Base-by-base conservation (phyloP, 1,140 invertebrate genomes). In the Eriosoma lanigerum region DNA sequence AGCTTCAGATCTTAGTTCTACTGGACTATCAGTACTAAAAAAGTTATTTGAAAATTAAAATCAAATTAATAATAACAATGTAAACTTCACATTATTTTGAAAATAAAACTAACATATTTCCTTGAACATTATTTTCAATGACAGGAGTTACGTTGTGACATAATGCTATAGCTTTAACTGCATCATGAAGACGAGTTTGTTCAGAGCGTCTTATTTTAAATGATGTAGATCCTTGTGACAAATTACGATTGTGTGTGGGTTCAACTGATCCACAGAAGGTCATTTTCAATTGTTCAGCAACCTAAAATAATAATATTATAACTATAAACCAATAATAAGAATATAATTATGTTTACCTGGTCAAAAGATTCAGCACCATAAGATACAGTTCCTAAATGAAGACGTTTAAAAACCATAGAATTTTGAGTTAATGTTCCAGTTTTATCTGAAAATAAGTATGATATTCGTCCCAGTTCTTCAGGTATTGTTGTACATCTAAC, bases 81-180 rank as follows among this genome's bases (percentile, higher is more conserved):
- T 26, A 15, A n/a, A 78, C 44, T 66, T 44, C 1, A n/a, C 24
- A 58, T 21, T 19, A 3, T 24, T 15, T 26, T 13, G 38, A 32
- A 54, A 56, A 24, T 9, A 38, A 29, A 68, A 68, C 56, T 70
- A 60, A 81, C 68, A 81, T 78, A 62, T 78, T 78, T 60, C 75
- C 75, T 9, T 78, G 75, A 0, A 78, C 19, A 60, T 78, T 81
- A 26, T 72, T 87, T 83, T 98, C 96, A 85, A 94, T 96, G 8
- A 98, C 96, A 0, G 98, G 98, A 0, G 98, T 99, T 0, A 99
- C 98, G 87, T 99, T 99, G 86, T 99, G 98, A 87, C 98, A 99
- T 8, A 99, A 87, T 0, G 97, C 97, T 17, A 99, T 86, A 0
- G 97, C 96, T 83, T 95, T 92, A 9, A 99, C 95, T 0, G 96